These are phyloP conservation scores for Chaetura pelagica DNA, from an alignment of 2,113 vertebrate genomes.

Conservation along the genomic window DNA sequence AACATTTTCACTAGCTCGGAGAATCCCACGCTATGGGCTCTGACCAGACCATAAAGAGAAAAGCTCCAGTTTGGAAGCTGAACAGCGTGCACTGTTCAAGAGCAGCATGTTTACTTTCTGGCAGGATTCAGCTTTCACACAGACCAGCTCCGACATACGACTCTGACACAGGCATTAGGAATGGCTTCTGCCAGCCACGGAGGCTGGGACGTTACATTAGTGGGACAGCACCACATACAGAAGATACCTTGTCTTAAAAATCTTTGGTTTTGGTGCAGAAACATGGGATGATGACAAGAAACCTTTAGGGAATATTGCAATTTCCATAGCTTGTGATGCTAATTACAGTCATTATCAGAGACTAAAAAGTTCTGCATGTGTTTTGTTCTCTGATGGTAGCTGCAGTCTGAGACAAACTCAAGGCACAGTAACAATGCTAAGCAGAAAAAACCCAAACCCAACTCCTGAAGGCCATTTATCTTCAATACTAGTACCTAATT, in stretches of 20 bases:
- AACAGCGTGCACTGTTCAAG: background rate
- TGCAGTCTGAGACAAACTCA: background rate
- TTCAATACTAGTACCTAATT: background rate
- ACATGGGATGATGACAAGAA: constrained; percentile 28
- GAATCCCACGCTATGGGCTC: background rate
- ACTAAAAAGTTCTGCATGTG: background rate
- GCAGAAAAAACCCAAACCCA: background rate
- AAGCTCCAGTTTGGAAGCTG: background rate
- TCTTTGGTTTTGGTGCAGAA: background rate
- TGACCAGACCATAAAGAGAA: background rate
- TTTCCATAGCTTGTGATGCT: constrained; percentile 68
- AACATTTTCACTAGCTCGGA: background rate
- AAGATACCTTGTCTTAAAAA: constrained; percentile 34
- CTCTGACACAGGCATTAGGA: constrained; percentile 1
- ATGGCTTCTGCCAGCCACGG: background rate
- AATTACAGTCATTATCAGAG: constrained; percentile 68
- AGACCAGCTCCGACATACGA: background rate
- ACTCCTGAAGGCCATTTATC: background rate
- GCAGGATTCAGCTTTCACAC: background rate
- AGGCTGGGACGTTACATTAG: background rate
- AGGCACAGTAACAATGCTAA: background rate
- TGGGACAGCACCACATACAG: background rate
- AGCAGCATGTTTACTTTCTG: background rate
- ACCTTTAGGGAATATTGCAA: constrained; percentile 39
- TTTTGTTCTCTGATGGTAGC: constrained; percentile 25